Evolutionary conservation across 2,113 vertebrate species (phyloP).

Genomic region (Dipodomys merriami): DNA sequence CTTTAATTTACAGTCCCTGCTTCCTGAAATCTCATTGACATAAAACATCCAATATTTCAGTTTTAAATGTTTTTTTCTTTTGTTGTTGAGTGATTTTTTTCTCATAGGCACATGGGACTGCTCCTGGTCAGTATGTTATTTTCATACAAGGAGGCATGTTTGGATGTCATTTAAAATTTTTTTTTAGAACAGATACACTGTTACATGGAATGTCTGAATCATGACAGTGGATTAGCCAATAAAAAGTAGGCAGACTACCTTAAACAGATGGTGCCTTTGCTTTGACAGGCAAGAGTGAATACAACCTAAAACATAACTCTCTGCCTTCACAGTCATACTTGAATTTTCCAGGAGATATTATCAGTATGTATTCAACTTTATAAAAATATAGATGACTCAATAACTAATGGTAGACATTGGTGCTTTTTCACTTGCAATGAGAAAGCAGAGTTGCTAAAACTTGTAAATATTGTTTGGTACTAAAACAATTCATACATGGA

Average conservation of each 20-base stretch:
- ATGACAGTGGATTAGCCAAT: neutral
- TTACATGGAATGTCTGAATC: neutral
- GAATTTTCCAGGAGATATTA: constrained; percentile 71
- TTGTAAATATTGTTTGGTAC: constrained; percentile 69
- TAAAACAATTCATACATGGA: constrained; percentile 64
- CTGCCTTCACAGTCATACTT: constrained; percentile 24
- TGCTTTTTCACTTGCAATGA: constrained; percentile 53
- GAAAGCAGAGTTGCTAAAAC: constrained; percentile 59
- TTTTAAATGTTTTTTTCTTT: constrained; percentile 62
- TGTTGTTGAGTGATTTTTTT: constrained; percentile 66
- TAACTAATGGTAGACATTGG: constrained; percentile 43
- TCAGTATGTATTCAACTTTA: constrained; percentile 28
- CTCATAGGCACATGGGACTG: constrained; percentile 11
- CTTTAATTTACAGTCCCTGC: constrained; percentile 63
- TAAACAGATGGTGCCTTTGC: constrained; percentile 52
- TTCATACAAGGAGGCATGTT: constrained; percentile 17
- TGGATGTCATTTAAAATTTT: neutral
- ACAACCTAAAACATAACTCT: constrained; percentile 71
- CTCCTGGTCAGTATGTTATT: constrained; percentile 48
- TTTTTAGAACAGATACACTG: constrained; percentile 30
- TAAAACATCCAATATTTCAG: constrained; percentile 51
- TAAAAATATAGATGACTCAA: constrained; percentile 71
- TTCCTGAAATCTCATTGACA: constrained; percentile 72
- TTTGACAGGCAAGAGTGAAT: constrained; percentile 54
- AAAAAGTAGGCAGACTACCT: constrained; percentile 40